Conservation (phyloP, 2,797 vertebrate genomes). For the Amniataba percoides region DNA sequence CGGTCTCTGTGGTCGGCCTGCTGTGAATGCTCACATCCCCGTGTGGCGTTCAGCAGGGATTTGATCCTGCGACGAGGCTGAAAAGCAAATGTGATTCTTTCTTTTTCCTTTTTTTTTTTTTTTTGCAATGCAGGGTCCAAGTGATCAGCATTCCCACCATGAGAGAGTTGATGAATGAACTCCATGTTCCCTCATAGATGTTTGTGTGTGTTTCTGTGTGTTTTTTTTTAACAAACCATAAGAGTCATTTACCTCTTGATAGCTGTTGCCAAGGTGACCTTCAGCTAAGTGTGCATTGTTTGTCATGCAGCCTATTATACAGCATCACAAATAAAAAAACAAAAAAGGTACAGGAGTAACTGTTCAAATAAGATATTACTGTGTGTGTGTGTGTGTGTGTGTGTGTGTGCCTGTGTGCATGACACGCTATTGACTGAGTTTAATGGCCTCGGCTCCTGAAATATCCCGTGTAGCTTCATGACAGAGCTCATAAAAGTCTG, state of each 20-base stretch:
- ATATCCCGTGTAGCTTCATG: slow-evolving; percentile 21
- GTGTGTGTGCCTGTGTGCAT: not conserved
- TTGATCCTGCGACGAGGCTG: slow-evolving; percentile 13
- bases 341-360: slow-evolving; percentile 38
- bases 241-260: slow-evolving; percentile 23
- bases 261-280: slow-evolving; percentile 63
- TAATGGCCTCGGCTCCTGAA: slow-evolving; percentile 19
- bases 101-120: too few relatives aligned
- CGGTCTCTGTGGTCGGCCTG: slow-evolving; percentile 32
- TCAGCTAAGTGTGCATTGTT: slow-evolving; percentile 22
- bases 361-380: slow-evolving; percentile 11
- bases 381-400: not conserved
- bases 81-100: slow-evolving; percentile 38
- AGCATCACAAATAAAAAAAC: slow-evolving; percentile 14
- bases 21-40: slow-evolving; percentile 25
- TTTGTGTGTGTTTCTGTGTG: not conserved
- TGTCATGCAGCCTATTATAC: slow-evolving; percentile 33
- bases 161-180: slow-evolving; percentile 34
- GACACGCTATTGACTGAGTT: slow-evolving; percentile 6
- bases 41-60: slow-evolving; percentile 6
- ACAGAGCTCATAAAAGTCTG: slow-evolving; percentile 35
- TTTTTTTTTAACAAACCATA: slow-evolving; percentile 10
- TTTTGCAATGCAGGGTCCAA: not conserved
- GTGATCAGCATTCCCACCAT: slow-evolving; percentile 30
- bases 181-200: slow-evolving; percentile 6